Evolutionary conservation across 2,888 invertebrate genomes (phyloP).

Genomic region (Calliopum simillimum): DNA sequence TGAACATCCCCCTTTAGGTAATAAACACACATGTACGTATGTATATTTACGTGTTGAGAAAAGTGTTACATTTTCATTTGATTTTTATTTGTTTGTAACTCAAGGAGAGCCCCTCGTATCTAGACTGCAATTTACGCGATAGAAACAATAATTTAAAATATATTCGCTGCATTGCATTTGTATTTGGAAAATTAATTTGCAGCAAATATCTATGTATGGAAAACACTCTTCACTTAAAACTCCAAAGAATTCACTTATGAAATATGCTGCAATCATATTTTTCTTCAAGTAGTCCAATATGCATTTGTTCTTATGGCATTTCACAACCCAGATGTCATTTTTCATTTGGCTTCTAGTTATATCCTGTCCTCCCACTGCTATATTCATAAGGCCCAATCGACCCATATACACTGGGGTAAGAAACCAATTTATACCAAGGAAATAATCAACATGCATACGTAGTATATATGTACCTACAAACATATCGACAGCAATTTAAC

Average conservation of each 20-base stretch:
- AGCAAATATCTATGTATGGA: neutral
- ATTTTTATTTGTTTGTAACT: too few species aligned
- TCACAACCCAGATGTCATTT: slow-evolving; percentile 43
- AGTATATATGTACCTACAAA: too few species aligned
- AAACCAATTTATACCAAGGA: slow-evolving; percentile 29
- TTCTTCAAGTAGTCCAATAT: slow-evolving; percentile 46
- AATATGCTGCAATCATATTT: neutral
- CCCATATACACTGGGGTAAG: slow-evolving; percentile 9
- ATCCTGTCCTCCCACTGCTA: too few species aligned
- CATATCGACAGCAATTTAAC: slow-evolving; percentile 18
- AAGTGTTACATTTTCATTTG: too few species aligned
- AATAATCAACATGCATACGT: slow-evolving; percentile 8
- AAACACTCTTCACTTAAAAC: neutral
- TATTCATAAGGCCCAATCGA: neutral
- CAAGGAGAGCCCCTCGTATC: too few species aligned
- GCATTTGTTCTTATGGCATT: slow-evolving; percentile 49
- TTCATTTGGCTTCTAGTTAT: slow-evolving; percentile 16
- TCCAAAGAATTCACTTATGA: neutral
- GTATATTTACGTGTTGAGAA: too few species aligned
- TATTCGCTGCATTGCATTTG: too few species aligned
- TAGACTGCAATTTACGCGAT: too few species aligned
- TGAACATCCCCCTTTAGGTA: too few species aligned
- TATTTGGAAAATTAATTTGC: neutral
- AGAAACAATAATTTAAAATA: too few species aligned
- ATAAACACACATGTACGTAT: too few species aligned